Evolutionary conservation across 64 coral and sea anemone genomes (phyloP), one percentile per base, ranked within the genome.

Genomic region (Anthopleura sola): DNA sequence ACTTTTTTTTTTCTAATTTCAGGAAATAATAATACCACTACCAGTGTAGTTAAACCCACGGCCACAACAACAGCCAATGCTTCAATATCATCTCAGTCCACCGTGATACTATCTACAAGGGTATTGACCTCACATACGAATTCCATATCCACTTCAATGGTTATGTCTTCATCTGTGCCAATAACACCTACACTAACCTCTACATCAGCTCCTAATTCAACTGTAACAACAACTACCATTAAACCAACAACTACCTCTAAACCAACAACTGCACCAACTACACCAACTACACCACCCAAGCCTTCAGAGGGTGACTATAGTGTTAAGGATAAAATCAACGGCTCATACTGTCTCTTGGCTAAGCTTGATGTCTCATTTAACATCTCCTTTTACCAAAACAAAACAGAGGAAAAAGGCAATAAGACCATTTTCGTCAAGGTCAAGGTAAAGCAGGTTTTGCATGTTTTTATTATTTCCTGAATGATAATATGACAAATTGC

Each of bases 281-380:
- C 24, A 36, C 48, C 86, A 36, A 48, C 78, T 5, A n/a, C n/a
- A n/a, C n/a, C n/a, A n/a, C 46, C 86, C 37, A 31, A 40, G 7
- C 40, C 56, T 29, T 38, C 77, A 2, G 0, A 75, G 76, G 88
- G 88, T 24, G 69, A 40, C 24, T 90, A 75, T 49, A 78, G 48
- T 84, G n/a, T 84, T 6, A 44, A 58, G 26, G 21, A 82, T 11
- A 17, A 74, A 36, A 55, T 6, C 18, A 55, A 34, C n/a, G n/a
- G n/a, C n/a, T n/a, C n/a, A 3, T 90, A 39, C 50, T 90, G 88
- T 54, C 50, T 90, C 33, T 49, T 90, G 29, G 88, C 88, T 1
- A 5, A 84, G 47, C 76, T 90, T 53, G 82, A 12, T 37, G 81
- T 56, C 53, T 36, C 11, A 24, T 89, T 89, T 23, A 89, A 23